Evolutionary conservation across 1,140 invertebrate species (phyloP), one percentile per base, ranked within the genome.

Genomic region (Pseudobourletiella spinata): DNA sequence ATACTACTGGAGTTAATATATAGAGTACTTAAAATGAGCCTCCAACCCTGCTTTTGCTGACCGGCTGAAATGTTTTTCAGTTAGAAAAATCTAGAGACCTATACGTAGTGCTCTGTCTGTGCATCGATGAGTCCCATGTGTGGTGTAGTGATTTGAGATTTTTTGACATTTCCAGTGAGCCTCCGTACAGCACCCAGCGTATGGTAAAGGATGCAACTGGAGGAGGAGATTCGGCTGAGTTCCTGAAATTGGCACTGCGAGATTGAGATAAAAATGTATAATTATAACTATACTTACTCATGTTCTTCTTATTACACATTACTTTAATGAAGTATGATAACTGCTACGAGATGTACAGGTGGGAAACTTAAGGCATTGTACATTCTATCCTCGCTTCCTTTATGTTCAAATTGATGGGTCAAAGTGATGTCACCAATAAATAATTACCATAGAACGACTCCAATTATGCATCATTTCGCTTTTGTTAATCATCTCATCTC

Each of bases 201-300:
- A 11, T 59, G 57, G 57, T 59, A 59, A 59, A 48, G n/a, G 44
- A 30, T 11, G 11, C 11, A 59, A 59, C 57, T 57, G 39, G 43
- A 8, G 30, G 30, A 48, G 50, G 57, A 44, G 57, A 59, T 32
- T 59, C 46, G 57, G 57, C 44, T 48, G 30, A 59, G 57, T 59
- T 59, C 57, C 57, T 59, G 48, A 28, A 28, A 59, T 59, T 59
- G 57, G 57, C 57, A 11, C 22, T 59, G 42, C 57, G 57, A 59
- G 57, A 59, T 59, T 59, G 29, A 44, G 48, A 28, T 4, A 20
- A 35, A 57, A 30, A 11, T 35, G 20, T 26, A 42, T 25, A 42
- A 2, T 54, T 29, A 15, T 26, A 26, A 20, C 1, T 26, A 18
- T 35, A 56, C 26, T 43, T 58, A 29, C 50, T 59, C 48, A 25